A percentile compares a stretch with the other conserved stretches of the same genome.
phyloP scores from a whole-genome alignment of 2,113 vertebrate species.

The Cynoglossus semilaevis region DNA sequence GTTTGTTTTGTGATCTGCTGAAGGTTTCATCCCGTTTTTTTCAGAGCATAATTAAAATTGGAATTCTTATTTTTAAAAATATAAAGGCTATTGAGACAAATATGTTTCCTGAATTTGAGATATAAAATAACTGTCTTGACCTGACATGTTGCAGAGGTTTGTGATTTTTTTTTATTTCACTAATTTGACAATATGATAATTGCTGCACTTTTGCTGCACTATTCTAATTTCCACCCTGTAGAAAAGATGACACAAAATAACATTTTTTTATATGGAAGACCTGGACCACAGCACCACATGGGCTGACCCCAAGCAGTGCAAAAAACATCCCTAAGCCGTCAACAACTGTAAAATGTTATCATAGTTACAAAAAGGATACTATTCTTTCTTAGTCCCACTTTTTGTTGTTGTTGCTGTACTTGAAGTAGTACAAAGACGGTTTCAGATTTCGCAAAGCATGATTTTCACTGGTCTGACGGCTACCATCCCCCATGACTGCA shows the following conservation, averaged over 20 bases:
- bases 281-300: neutral
- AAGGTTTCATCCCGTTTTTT: too few relatives aligned
- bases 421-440: conserved; percentile 69
- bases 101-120: too few relatives aligned
- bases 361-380: conserved; percentile 3
- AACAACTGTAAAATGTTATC: conserved; percentile 11
- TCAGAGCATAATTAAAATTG: too few relatives aligned
- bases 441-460: conserved; percentile 75
- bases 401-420: conserved; percentile 34
- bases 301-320: conserved; percentile 15
- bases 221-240: neutral
- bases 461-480: conserved; percentile 59
- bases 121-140: too few relatives aligned
- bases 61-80: too few relatives aligned
- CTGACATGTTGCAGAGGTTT: too few relatives aligned
- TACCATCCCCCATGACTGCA: conserved; percentile 72
- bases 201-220: too few relatives aligned
- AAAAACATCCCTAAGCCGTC: conserved; percentile 8
- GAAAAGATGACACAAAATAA: neutral
- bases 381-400: conserved; percentile 21
- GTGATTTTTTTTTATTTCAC: too few relatives aligned
- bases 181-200: too few relatives aligned
- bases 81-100: too few relatives aligned
- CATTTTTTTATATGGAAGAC: conserved; percentile 1
- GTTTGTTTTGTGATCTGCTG: too few relatives aligned